phyloP scores from a whole-genome alignment of 2,797 vertebrate species.

The Hoplostethus atlanticus region DNA sequence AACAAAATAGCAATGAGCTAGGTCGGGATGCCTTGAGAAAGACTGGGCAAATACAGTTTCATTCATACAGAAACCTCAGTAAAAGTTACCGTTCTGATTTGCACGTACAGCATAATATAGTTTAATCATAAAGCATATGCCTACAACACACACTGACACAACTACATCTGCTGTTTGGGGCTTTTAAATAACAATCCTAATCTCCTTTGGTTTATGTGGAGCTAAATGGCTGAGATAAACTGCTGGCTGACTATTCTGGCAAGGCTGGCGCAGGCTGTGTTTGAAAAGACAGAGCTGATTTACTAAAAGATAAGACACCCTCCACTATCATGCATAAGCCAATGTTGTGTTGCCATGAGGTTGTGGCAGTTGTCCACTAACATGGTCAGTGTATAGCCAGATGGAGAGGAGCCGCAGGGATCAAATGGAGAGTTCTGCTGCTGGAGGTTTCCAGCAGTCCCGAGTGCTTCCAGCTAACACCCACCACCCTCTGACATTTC shows the following conservation, averaged over 20 bases:
- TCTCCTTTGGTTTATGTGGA: conserved; percentile 36
- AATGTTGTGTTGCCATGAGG: conserved; percentile 54
- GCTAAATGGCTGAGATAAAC: conserved; percentile 43
- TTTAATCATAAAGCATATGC: background rate
- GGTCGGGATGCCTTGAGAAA: background rate
- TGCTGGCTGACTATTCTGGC: conserved; percentile 41
- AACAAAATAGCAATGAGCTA: conserved; percentile 1
- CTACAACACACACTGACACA: conserved; percentile 15
- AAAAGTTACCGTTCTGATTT: conserved; percentile 8
- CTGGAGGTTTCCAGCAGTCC: conserved; percentile 59
- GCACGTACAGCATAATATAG: conserved; percentile 4
- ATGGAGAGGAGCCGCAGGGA: conserved; percentile 78
- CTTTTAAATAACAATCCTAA: conserved; percentile 45
- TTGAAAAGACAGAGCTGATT: conserved; percentile 58
- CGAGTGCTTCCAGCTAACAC: conserved; percentile 59
- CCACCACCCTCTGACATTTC: conserved; percentile 71
- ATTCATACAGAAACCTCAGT: background rate
- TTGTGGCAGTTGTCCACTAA: conserved; percentile 69
- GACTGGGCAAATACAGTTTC: background rate
- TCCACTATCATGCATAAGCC: conserved; percentile 50
- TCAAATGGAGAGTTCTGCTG: conserved; percentile 71
- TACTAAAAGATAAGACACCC: conserved; percentile 49
- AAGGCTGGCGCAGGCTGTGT: conserved; percentile 36
- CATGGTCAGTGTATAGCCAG: conserved; percentile 74
- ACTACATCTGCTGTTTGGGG: conserved; percentile 30